Evolutionary conservation across 2,888 invertebrate species (phyloP), one percentile per base, ranked within the genome.

Genomic region (Catocala fraxini): DNA sequence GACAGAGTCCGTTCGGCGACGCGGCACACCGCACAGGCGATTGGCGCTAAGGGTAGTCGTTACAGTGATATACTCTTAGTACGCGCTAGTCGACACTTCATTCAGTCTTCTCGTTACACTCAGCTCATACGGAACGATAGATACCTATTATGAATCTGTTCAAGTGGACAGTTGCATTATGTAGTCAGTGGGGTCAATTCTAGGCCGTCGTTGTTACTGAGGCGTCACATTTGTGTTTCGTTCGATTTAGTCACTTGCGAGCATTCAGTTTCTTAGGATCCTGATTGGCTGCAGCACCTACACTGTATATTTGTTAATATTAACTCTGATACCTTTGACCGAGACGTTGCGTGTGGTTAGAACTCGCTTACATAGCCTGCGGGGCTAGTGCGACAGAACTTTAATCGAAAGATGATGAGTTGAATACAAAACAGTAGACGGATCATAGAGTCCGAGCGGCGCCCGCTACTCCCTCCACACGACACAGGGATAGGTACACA

Each of bases 91-190:
- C 82, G 77, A 85, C 81, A 85, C 73, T 82, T 86, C 89, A 87
- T 86, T 90, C 90, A 90, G 89, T 90, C 90, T 90, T 90, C 88
- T 90, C 86, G 89, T 89, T 88, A 72, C 88, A 85, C 88, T 82
- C 90, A 81, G 88, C 87, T 86, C 87, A 80, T 83, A 75, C 83
- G 69, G 71, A 80, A 81, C 79, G 70, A 77, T 71, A 70, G 33
- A 35, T 59, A 53, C 46, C 35, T 39, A 39, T 9, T 4, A 39
- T 39, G 35, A 39, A 45, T 63, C 42, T 46, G 57, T 39, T 33
- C 10, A 51, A 13, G 10, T 15, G 7, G n/a, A 41, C 46, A 10
- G 13, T 11, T 5, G 11, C 15, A 39, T 39, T 39, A 39, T 9
- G 35, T 39, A 33, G n/a, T 9, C 33, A 15, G 52, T 6, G 68